Conservation (phyloP, 2,888 invertebrate species). For the Clanis bilineata region DNA sequence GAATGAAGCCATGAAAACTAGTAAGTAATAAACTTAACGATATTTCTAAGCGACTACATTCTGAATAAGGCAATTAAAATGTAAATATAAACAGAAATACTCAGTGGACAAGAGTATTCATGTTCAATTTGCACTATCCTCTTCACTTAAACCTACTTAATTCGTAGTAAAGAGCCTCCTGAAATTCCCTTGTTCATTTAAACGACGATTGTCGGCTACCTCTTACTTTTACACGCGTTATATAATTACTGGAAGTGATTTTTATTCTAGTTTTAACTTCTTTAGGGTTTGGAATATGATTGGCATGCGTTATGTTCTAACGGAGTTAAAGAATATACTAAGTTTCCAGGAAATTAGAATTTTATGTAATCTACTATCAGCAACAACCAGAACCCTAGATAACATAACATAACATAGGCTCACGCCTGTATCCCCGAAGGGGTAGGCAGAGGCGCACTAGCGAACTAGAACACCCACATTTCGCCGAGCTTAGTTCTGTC, state of each 20-base stretch:
- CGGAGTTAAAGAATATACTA: too few relatives aligned
- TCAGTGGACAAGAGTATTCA: slow-evolving; percentile 29
- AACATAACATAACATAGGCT: too few relatives aligned
- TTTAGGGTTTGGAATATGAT: too few relatives aligned
- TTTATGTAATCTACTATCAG: too few relatives aligned
- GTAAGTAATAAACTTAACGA: not conserved
- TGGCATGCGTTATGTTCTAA: too few relatives aligned
- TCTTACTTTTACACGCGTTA: slow-evolving; percentile 40
- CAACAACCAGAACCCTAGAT: too few relatives aligned
- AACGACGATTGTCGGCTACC: slow-evolving; percentile 55
- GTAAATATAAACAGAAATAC: slow-evolving; percentile 25
- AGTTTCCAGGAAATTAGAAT: too few relatives aligned
- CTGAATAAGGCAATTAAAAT: not conserved
- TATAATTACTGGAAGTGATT: slow-evolving; percentile 24
- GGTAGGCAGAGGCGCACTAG: too few relatives aligned
- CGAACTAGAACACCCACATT: too few relatives aligned
- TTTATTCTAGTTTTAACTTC: not conserved
- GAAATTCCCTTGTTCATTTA: slow-evolving; percentile 63
- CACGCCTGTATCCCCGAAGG: too few relatives aligned
- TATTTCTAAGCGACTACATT: not conserved
- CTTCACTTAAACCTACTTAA: slow-evolving; percentile 63
- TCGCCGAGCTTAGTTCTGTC: too few relatives aligned
- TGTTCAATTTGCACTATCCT: slow-evolving; percentile 52
- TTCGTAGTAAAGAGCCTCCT: slow-evolving; percentile 60
- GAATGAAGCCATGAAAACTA: too few relatives aligned